Conservation (phyloP, 2,888 invertebrate species). For the Stegophylla sp. region DNA sequence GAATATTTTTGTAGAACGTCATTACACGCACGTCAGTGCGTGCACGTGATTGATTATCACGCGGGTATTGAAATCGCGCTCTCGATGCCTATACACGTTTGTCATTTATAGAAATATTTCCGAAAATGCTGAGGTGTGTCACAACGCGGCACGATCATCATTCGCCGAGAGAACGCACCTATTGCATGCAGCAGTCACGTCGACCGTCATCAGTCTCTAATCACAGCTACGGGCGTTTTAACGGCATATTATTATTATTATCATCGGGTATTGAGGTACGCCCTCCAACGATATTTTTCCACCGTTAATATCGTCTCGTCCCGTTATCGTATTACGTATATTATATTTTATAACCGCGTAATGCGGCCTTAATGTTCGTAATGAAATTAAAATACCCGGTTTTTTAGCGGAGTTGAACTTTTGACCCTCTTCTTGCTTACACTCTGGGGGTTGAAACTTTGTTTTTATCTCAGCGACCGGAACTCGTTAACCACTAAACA, state of each 20-base stretch:
- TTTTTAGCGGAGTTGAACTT: slow-evolving; percentile 49
- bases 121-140: no score
- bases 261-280: no score
- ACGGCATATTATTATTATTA: no score
- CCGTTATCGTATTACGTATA: background rate
- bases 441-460: slow-evolving; percentile 28
- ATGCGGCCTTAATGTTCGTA: slow-evolving; percentile 31
- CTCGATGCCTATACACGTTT: no score
- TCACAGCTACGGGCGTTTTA: background rate
- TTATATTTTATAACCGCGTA: slow-evolving; percentile 45
- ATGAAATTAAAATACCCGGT: slow-evolving; percentile 38
- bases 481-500: slow-evolving; percentile 42
- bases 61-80: no score
- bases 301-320: background rate
- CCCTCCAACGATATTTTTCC: background rate
- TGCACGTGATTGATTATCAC: no score
- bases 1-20: no score
- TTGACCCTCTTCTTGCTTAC: slow-evolving; percentile 35
- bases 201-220: background rate
- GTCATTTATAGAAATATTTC: no score
- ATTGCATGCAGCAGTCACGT: no score
- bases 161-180: no score
- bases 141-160: no score
- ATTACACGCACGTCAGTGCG: no score
- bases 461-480: slow-evolving; percentile 36